Percentiles rank a stretch among this genome's conserved stretches.
Evolutionary conservation across 2,888 invertebrate genomes (phyloP).

Genomic region (Eristalinus aeneus): DNA sequence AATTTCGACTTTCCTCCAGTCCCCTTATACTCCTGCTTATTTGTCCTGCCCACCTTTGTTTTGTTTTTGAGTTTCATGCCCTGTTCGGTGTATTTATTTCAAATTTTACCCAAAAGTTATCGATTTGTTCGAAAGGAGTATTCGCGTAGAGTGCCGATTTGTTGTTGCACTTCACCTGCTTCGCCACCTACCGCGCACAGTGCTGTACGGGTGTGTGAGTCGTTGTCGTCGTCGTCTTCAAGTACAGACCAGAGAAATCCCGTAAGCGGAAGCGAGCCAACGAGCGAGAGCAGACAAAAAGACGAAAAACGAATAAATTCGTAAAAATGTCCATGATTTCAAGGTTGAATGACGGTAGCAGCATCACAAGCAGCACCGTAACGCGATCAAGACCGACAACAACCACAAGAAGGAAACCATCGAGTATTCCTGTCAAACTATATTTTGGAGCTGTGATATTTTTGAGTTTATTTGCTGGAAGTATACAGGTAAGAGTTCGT

Average conservation of each 20-base stretch:
- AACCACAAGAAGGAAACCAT: constrained; percentile 24
- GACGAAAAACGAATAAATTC: neutral
- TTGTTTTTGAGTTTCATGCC: neutral
- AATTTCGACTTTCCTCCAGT: neutral
- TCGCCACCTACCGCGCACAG: constrained; percentile 27
- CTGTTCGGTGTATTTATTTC: neutral
- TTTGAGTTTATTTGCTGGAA: constrained; percentile 73
- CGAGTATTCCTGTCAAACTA: constrained; percentile 54
- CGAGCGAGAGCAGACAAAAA: neutral
- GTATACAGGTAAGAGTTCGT: constrained; percentile 77
- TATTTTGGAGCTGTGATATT: constrained; percentile 73
- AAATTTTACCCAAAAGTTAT: constrained; percentile 32
- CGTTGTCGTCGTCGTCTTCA: constrained; percentile 17
- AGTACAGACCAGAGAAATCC: constrained; percentile 1
- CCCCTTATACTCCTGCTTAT: constrained; percentile 8
- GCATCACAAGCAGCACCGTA: neutral
- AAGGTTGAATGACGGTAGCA: constrained; percentile 44
- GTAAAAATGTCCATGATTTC: constrained; percentile 56
- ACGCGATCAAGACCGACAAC: constrained; percentile 5
- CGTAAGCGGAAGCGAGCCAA: neutral
- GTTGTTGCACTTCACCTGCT: constrained; percentile 22
- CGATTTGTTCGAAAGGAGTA: constrained; percentile 34
- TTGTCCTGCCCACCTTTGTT: neutral
- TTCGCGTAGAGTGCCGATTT: constrained; percentile 18
- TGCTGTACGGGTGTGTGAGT: constrained; percentile 30